A percentile compares a stretch with the other conserved stretches of the same genome.
Evolutionary conservation across 1,140 invertebrate genomes (phyloP).

Genomic region (Cotesia glomerata): DNA sequence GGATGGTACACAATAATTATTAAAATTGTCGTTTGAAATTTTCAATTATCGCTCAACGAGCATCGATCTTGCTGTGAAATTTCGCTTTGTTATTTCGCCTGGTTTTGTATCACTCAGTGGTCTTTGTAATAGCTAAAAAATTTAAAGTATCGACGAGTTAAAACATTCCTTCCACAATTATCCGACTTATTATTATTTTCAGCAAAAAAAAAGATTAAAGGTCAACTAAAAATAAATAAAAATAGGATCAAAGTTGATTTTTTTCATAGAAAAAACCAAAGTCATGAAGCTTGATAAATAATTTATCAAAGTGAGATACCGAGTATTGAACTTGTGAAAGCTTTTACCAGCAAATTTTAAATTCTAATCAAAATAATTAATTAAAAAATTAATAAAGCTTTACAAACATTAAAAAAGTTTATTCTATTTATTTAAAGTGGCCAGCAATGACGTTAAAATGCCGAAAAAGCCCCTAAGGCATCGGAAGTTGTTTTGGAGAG

Average conservation of each 20-base stretch:
- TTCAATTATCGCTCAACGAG: constrained; percentile 26
- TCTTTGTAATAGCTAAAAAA: not conserved
- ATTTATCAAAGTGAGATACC: too few species aligned
- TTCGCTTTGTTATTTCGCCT: constrained; percentile 1
- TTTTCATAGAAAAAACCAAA: too few species aligned
- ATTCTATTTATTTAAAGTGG: constrained; percentile 2
- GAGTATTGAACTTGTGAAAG: too few species aligned
- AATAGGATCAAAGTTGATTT: too few species aligned
- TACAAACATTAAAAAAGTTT: not conserved
- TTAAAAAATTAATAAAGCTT: not conserved
- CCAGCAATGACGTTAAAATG: constrained; percentile 2
- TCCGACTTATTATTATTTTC: too few species aligned
- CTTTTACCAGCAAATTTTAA: too few species aligned
- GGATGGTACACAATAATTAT: constrained; percentile 15
- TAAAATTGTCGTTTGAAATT: constrained; percentile 26
- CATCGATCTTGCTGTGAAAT: not conserved
- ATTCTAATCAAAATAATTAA: too few species aligned
- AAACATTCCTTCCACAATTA: too few species aligned
- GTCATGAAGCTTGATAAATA: too few species aligned
- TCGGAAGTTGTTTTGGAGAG: not conserved
- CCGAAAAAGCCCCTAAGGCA: not conserved
- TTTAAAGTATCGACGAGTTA: too few species aligned
- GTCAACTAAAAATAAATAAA: too few species aligned
- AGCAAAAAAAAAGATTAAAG: too few species aligned
- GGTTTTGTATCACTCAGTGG: not conserved